A percentile compares a stretch with the other conserved stretches of the same genome.
phyloP scores from a whole-genome alignment of 2,113 vertebrate species.

The Dromas ardeola region DNA sequence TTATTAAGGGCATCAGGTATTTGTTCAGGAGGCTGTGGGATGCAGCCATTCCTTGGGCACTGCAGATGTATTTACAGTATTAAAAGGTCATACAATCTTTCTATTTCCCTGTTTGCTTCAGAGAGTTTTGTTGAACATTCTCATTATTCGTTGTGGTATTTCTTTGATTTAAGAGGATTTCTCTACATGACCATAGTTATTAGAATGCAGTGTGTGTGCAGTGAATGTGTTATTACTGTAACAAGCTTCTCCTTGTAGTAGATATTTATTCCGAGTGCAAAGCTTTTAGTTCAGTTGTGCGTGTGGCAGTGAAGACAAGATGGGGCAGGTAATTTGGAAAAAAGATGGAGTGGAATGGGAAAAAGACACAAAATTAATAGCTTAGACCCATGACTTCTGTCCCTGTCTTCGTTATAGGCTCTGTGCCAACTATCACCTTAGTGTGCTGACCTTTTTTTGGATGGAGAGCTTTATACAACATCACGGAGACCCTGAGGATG shows the following conservation, averaged over 20 bases:
- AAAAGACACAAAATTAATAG: neutral
- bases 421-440: neutral
- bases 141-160: neutral
- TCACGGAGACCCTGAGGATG: neutral
- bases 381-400: neutral
- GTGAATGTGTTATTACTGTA: conserved; percentile 50
- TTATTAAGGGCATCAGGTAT: conserved; percentile 27
- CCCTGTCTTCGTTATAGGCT: neutral
- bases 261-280: conserved; percentile 9
- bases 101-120: conserved; percentile 29
- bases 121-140: conserved; percentile 28
- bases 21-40: conserved; percentile 41
- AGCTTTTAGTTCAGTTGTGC: conserved; percentile 41
- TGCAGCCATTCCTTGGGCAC: conserved; percentile 13
- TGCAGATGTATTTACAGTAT: conserved; percentile 57
- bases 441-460: neutral
- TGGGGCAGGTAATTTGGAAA: neutral
- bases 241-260: conserved; percentile 25
- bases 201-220: conserved; percentile 10
- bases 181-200: conserved; percentile 18
- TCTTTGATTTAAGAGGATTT: conserved; percentile 65
- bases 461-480: neutral
- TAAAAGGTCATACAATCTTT: conserved; percentile 69
- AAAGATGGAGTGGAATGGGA: neutral
- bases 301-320: neutral